phyloP scores from a whole-genome alignment of 2,888 invertebrate genomes.

The Noctua janthina region DNA sequence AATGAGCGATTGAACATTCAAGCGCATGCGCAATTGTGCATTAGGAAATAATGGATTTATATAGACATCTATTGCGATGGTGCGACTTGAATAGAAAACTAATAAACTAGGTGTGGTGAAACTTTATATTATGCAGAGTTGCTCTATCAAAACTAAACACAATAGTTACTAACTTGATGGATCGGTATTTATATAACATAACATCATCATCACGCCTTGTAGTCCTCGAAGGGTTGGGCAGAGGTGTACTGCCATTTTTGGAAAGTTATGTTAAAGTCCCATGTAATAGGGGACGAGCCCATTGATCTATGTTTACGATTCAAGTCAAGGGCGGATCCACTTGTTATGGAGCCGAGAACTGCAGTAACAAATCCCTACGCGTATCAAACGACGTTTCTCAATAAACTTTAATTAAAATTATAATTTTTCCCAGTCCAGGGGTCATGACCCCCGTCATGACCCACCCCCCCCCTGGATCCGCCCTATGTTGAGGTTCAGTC shows the following conservation, averaged over 20 bases:
- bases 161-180: not conserved
- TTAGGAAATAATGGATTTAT: conserved; percentile 43
- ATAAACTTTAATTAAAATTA: too few species aligned
- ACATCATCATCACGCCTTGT: too few species aligned
- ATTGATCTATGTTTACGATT: not conserved
- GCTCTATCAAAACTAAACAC: not conserved
- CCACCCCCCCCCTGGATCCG: too few species aligned
- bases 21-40: conserved; percentile 4
- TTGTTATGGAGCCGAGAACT: too few species aligned
- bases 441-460: too few species aligned
- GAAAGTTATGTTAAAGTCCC: not conserved
- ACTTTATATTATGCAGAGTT: not conserved
- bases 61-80: conserved; percentile 28
- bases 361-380: too few species aligned
- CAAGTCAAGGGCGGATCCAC: too few species aligned
- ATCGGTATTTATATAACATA: not conserved
- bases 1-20: conserved; percentile 48
- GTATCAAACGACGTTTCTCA: too few species aligned
- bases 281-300: not conserved
- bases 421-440: too few species aligned
- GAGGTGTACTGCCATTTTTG: not conserved
- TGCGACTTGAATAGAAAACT: conserved; percentile 3
- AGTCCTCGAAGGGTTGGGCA: too few species aligned
- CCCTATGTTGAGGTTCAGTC: not conserved
- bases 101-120: not conserved